Conservation (phyloP, 2,888 invertebrate species). For the Oxycera nigricornis region DNA sequence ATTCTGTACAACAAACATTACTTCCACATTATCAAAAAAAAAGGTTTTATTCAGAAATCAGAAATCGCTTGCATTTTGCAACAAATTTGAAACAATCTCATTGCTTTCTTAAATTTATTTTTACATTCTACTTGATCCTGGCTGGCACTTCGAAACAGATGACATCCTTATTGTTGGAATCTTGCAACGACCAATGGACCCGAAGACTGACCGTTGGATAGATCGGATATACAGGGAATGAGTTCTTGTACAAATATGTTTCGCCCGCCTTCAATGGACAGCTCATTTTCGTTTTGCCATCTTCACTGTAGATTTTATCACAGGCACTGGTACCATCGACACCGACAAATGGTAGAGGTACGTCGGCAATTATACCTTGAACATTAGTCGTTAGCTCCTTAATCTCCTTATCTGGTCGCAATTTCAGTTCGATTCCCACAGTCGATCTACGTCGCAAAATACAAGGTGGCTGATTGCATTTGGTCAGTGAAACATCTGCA, state of each 20-base stretch:
- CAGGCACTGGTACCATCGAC: slow-evolving; percentile 77
- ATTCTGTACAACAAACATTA: no score
- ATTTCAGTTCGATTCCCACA: slow-evolving; percentile 66
- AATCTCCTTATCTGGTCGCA: slow-evolving; percentile 68
- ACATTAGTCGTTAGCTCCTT: slow-evolving; percentile 67
- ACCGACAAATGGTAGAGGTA: slow-evolving; percentile 77
- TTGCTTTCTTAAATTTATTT: not conserved
- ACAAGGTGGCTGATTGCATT: slow-evolving; percentile 72
- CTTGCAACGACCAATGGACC: slow-evolving; percentile 71
- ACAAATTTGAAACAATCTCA: not conserved
- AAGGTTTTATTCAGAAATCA: not conserved
- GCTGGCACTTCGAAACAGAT: slow-evolving; percentile 75
- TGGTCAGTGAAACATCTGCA: slow-evolving; percentile 65
- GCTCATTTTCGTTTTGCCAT: slow-evolving; percentile 66
- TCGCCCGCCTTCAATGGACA: slow-evolving; percentile 75
- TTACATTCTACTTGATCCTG: slow-evolving; percentile 62
- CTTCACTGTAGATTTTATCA: slow-evolving; percentile 66
- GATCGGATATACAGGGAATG: slow-evolving; percentile 64
- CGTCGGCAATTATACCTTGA: slow-evolving; percentile 67
- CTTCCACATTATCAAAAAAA: no score
- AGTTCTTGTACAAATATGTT: slow-evolving; percentile 74
- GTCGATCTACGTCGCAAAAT: slow-evolving; percentile 69
- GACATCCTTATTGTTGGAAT: slow-evolving; percentile 61
- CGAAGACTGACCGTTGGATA: slow-evolving; percentile 65
- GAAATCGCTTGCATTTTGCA: not conserved